phyloP scores from a whole-genome alignment of 2,888 invertebrate species.

The Exocentrus adspersus region DNA sequence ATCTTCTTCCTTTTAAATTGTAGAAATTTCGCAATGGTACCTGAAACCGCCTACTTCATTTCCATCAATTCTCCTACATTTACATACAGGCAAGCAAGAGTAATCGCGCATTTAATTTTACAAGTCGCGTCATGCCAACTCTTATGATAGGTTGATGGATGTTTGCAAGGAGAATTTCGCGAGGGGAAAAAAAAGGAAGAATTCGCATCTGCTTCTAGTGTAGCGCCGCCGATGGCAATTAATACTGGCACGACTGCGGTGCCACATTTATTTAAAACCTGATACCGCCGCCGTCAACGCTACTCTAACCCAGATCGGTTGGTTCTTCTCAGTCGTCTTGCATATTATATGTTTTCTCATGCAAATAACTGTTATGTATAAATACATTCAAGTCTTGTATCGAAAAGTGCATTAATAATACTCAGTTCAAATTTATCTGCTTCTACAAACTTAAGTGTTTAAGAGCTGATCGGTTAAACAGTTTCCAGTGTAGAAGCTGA shows the following conservation, averaged over 20 bases:
- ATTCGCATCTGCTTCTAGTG: slow-evolving; percentile 32
- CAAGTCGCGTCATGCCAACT: not conserved
- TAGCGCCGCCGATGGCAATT: slow-evolving; percentile 46
- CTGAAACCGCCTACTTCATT: not conserved
- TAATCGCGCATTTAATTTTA: slow-evolving; percentile 20
- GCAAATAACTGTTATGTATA: too few species aligned
- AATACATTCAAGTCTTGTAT: too few species aligned
- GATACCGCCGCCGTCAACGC: slow-evolving; percentile 28
- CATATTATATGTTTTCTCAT: not conserved
- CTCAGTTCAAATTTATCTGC: too few species aligned
- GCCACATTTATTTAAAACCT: slow-evolving; percentile 40
- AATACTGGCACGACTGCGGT: slow-evolving; percentile 44
- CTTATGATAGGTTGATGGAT: slow-evolving; percentile 25
- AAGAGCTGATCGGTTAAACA: too few species aligned
- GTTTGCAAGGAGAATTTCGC: slow-evolving; percentile 17
- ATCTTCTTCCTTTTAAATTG: too few species aligned
- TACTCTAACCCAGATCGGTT: slow-evolving; percentile 20
- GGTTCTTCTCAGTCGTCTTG: not conserved
- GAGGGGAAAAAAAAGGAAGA: slow-evolving; percentile 13
- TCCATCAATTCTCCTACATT: slow-evolving; percentile 4
- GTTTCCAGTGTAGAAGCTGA: too few species aligned
- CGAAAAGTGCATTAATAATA: too few species aligned
- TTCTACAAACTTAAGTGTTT: too few species aligned
- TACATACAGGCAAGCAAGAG: slow-evolving; percentile 1
- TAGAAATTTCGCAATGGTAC: too few species aligned